Evolutionary conservation across 2,113 vertebrate genomes (phyloP), one percentile per base, ranked within the genome.

Genomic region (Nerophis ophidion): DNA sequence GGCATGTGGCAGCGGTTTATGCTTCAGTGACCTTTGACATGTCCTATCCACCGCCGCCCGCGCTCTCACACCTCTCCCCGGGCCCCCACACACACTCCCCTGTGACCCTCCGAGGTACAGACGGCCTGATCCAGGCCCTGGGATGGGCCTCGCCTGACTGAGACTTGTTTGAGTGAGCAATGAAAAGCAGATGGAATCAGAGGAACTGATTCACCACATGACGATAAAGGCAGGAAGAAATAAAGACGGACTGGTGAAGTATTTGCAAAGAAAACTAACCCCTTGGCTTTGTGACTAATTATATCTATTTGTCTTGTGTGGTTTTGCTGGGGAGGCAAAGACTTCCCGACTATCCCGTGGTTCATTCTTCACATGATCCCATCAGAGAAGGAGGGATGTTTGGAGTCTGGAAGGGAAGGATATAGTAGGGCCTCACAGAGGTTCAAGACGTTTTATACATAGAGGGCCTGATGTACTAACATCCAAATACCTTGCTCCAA

Each of bases 261-360:
- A 91, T 90, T 92, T 92, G 87, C 79, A 81, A 92, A 90, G 88
- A 92, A 89, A 93, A 93, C 91, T 84, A 93, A 87, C 88, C 88
- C 87, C 75, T 57, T 79, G 84, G 90, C 83, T 76, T 84, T 71
- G 87, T 87, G 54, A 42, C 87, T 89, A 89, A 88, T 89, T 87
- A 85, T 87, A 86, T 88, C 86, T 90, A 85, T 90, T 90, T 91
- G 85, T 91, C 89, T 89, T 89, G 83, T 85, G 84, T 81, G 82
- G 82, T 86, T 89, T 86, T 84, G 75, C 82, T 69, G 61, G 65
- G 77, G 78, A 89, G 84, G 77, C 82, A 70, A 75, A 82, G 84
- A 82, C 84, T 75, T 69, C 44, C 64, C 61, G 75, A 72, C 74
- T 80, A 74, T 80, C 80, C 75, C 77, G 76, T 73, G 71, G 74